A percentile compares a stretch with the other conserved stretches of the same genome.
Conservation (phyloP, 2,113 vertebrate genomes). For the Burhinus bistriatus region DNA sequence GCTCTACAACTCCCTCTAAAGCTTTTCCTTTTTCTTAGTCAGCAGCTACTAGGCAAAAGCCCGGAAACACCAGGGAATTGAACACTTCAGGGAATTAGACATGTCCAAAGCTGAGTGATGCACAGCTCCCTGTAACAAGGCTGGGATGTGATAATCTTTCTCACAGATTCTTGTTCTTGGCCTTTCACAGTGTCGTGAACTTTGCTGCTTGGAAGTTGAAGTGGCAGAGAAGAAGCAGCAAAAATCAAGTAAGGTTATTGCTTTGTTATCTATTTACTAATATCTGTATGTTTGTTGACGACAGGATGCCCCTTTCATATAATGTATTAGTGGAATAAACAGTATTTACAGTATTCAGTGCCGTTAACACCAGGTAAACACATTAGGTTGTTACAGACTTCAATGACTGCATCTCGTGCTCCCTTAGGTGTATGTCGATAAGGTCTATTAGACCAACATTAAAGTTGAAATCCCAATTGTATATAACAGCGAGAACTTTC, state of each 20-base stretch:
- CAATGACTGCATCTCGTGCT: neutral
- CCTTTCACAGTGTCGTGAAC: conserved; percentile 72
- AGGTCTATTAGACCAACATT: neutral
- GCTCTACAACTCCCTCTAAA: neutral
- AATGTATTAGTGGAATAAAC: neutral
- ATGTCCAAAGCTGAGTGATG: neutral
- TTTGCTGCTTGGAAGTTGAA: conserved; percentile 74
- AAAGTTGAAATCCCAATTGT: neutral
- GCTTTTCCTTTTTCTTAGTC: neutral
- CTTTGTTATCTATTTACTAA: neutral
- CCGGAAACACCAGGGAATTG: neutral
- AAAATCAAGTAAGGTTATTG: conserved; percentile 59
- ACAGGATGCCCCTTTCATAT: neutral
- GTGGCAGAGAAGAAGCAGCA: conserved; percentile 55
- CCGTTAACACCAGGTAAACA: neutral
- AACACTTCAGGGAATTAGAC: neutral
- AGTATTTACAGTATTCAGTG: neutral
- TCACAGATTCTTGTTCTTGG: neutral
- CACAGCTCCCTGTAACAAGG: fast-evolving
- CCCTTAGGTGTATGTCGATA: neutral
- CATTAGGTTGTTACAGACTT: neutral
- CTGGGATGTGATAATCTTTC: neutral
- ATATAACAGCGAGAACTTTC: neutral
- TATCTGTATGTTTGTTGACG: neutral
- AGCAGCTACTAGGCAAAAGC: neutral